Percentiles rank a stretch among this genome's conserved stretches.
These are phyloP conservation scores for Xerus rutilus DNA, from an alignment of 2,797 vertebrate genomes.

Conservation along the genomic window DNA sequence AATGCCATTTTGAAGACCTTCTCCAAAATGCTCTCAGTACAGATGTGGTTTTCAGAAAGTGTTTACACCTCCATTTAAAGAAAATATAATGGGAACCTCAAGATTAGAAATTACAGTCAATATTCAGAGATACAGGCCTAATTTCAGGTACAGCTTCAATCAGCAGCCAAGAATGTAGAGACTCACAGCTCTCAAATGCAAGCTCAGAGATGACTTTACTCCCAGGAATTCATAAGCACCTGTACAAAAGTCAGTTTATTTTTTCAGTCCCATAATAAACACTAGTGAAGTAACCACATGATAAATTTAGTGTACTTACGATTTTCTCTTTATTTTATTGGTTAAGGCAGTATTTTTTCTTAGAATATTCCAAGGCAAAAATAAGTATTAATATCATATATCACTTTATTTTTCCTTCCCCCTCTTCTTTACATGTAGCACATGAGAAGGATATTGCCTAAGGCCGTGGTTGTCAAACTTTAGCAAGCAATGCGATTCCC, in stretches of 20 bases:
- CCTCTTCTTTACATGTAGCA: neutral
- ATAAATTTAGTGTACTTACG: neutral
- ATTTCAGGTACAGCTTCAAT: conserved; percentile 47
- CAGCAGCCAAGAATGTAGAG: neutral
- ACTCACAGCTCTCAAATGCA: neutral
- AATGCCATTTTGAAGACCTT: conserved; percentile 73
- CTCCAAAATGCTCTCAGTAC: conserved; percentile 70
- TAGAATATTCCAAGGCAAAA: neutral
- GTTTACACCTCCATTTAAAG: conserved; percentile 66
- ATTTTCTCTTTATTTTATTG: neutral
- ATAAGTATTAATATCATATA: neutral
- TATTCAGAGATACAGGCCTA: conserved; percentile 46
- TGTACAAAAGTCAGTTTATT: conserved; percentile 34
- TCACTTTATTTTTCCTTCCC: neutral
- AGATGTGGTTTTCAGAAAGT: conserved; percentile 74
- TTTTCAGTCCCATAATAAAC: neutral
- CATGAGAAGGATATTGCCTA: neutral
- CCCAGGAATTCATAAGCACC: neutral
- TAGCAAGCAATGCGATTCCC: neutral
- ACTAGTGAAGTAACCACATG: neutral
- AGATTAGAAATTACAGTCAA: conserved; percentile 69
- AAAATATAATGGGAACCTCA: conserved; percentile 65
- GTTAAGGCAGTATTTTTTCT: neutral
- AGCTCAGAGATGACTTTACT: neutral
- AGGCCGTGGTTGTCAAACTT: neutral